These are phyloP conservation scores for Potorous gilbertii DNA, from an alignment of 2,797 vertebrate species.

Conservation along the genomic window DNA sequence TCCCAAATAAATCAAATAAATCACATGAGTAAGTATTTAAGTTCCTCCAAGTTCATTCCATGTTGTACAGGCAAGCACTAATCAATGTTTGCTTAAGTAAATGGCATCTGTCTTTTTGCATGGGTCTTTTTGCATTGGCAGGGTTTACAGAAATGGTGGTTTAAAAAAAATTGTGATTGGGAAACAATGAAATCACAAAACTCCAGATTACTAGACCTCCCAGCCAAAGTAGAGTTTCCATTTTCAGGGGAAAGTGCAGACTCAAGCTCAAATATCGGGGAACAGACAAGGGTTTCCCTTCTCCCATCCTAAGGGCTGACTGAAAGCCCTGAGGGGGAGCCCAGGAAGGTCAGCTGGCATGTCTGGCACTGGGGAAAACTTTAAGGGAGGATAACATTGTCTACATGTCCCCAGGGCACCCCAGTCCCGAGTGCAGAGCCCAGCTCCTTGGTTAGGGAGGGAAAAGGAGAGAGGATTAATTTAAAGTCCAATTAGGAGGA, in stretches of 20 bases:
- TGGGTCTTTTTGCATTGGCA: not conserved
- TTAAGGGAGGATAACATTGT: not conserved
- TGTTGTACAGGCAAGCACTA: not conserved
- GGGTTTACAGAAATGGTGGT: not conserved
- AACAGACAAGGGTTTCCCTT: not conserved
- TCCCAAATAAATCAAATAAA: not conserved
- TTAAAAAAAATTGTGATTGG: no score
- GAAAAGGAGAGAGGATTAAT: slow-evolving; percentile 33
- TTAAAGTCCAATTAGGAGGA: slow-evolving; percentile 68
- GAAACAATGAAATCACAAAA: not conserved
- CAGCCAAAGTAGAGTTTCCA: not conserved
- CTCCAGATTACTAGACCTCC: not conserved
- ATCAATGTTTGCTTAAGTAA: not conserved
- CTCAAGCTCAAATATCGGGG: not conserved
- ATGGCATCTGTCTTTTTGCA: not conserved
- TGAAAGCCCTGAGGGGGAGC: not conserved
- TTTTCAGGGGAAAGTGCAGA: not conserved
- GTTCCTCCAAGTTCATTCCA: not conserved
- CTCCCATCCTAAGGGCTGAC: not conserved
- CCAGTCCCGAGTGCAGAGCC: not conserved
- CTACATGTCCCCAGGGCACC: not conserved
- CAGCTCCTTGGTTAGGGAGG: not conserved
- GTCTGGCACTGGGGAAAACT: not conserved
- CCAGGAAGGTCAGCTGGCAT: not conserved
- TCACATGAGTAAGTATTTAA: not conserved